These are phyloP conservation scores for Albula goreensis DNA, from an alignment of 2,113 vertebrate species.

Conservation along the genomic window DNA sequence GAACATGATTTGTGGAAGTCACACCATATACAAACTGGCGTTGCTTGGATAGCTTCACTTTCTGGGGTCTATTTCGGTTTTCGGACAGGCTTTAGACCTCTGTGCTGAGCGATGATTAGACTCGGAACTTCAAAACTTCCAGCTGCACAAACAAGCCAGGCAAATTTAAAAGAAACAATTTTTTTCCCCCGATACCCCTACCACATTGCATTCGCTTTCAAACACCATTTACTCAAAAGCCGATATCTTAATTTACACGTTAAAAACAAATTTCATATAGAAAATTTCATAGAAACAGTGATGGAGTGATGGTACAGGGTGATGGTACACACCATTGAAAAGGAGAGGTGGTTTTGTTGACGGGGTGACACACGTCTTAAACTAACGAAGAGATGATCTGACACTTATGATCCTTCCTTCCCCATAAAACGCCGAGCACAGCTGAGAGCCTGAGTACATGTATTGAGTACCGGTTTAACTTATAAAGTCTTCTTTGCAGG, in stretches of 20 bases:
- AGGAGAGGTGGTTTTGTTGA: conserved; percentile 26
- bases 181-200: neutral
- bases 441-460: neutral
- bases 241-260: neutral
- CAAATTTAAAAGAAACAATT: neutral
- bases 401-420: neutral
- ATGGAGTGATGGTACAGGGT: neutral
- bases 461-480: neutral
- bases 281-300: neutral
- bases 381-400: neutral
- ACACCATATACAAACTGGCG: conserved; percentile 4
- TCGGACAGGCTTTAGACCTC: neutral
- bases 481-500: conserved; percentile 16
- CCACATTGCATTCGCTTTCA: neutral
- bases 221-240: neutral
- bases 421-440: neutral
- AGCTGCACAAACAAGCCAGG: neutral
- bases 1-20: neutral
- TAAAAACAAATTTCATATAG: neutral
- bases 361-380: conserved; percentile 3
- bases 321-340: neutral
- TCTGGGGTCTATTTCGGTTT: neutral
- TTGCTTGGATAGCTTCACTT: neutral
- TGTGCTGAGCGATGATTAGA: neutral
- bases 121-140: neutral